Base-by-base conservation (phyloP, 2,113 vertebrate species). In the Typhlomys cinereus region DNA sequence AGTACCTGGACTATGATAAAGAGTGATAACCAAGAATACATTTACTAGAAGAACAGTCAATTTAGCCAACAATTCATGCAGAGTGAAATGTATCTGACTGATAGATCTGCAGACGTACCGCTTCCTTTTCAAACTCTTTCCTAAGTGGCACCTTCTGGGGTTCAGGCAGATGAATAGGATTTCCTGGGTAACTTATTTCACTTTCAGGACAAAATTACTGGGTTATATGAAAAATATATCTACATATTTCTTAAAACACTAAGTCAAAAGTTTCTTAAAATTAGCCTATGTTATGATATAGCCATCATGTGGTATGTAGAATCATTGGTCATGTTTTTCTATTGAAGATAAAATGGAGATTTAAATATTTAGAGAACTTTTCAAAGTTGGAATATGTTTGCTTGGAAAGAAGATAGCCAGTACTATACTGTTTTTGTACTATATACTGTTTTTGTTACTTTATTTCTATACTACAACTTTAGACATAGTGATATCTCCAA, bases 241-340 rank as follows among this genome's bases (percentile, higher is more conserved):
- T 57, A 70, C 25, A 81, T n/a, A n/a, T n/a, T n/a, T n/a, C n/a
- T 79, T 81, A 76, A 93, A 93, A n/a, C 81, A 39, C 54, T 54
- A 85, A 85, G 82, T 44, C 34, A 34, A 46, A 74, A 52, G 27
- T 6, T 71, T 62, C 54, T 41, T 82, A 50, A 66, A 71, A 83
- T 1, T 71, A 87, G 50, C 23, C 41, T 80, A 11, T 14, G 4
- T 57, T 69, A 31, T 46, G 34, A 29, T n/a, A 1, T 81, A 57
- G 25, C 78, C 90, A 83, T 61, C 41, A 4, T 0, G 2, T 7
- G 31, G 20, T 75, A 4, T 48, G 4, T 39, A 87, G 48, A 87
- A 39, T 71, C 71, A 74, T 15, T 41, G 69, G 9, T 15, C 12
- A 34, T 46, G 31, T 27, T 75, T 86, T 44, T 76, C 15, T 73